Percentiles rank a stretch among this genome's conserved stretches.
These are phyloP conservation scores for Stegana nigrithorax DNA, from an alignment of 2,888 invertebrate genomes.

Conservation along the genomic window DNA sequence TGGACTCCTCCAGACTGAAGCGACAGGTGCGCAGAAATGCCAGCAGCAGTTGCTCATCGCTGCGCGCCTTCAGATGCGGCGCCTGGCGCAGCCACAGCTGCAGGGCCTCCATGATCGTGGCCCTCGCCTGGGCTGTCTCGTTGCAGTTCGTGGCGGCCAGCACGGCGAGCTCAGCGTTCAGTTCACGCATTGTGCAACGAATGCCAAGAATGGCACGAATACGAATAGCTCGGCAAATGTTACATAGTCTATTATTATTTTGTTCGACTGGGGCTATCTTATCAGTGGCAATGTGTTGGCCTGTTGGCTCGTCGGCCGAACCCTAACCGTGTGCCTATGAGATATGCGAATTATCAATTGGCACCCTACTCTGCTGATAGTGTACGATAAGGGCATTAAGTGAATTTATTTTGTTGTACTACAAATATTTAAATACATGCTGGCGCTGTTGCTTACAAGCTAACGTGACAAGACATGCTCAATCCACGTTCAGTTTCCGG, in stretches of 20 bases:
- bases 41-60: slow-evolving; percentile 42
- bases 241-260: no score
- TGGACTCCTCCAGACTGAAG: slow-evolving; percentile 53
- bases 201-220: background rate
- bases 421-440: background rate
- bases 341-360: background rate
- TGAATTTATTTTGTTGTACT: background rate
- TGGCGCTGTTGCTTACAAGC: background rate
- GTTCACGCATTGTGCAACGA: slow-evolving; percentile 1
- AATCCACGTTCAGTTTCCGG: slow-evolving; percentile 53
- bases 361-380: background rate
- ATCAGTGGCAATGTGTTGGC: no score
- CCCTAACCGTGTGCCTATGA: background rate
- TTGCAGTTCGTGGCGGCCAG: slow-evolving; percentile 52
- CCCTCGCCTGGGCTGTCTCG: slow-evolving; percentile 40
- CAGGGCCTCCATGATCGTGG: slow-evolving; percentile 34
- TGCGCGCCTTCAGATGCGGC: slow-evolving; percentile 48
- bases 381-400: background rate
- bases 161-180: slow-evolving; percentile 30
- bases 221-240: background rate
- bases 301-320: no score
- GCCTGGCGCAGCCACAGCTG: slow-evolving; percentile 51
- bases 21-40: slow-evolving; percentile 54
- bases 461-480: slow-evolving; percentile 16
- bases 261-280: no score